Base-by-base conservation (phyloP, 2,797 vertebrate species). In the Silurus lanzhouensis region DNA sequence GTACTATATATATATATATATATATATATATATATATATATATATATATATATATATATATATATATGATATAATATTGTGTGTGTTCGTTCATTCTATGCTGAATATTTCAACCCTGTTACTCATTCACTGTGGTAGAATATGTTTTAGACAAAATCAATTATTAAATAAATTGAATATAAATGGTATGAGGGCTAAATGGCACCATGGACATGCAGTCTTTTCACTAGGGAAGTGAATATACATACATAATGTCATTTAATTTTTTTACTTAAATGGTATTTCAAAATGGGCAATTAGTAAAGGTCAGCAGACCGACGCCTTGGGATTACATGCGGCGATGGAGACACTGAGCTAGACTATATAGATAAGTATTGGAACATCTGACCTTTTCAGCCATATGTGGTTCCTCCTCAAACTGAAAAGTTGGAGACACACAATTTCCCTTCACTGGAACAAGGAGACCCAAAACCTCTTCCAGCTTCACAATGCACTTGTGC, bases 271-370 rank as follows among this genome's bases (percentile, higher is more conserved):
- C n/a, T 38, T 20, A 20, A 52, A 14, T 66, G 44, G 25, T 81
- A 66, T 66, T 81, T 81, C 2, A 52, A 55, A 81, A 81, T 27
- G 63, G n/a, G 44, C 46, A 55, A 31, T 55, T 66, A 81, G 52
- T 55, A 81, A 81, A 81, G 63, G 63, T 81, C 79, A 67, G 63
- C n/a, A 31, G 61, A 80, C 60, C 20, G 27, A 3, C 1, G 27
- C 19, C 31, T 48, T 25, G 78, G 19, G 22, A 66, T 48, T 52
- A 2, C 63, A 67, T 66, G 8, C 63, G 19, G 48, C 4, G 6
- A 61, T 64, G 31, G 6, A 79, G 58, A 63, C 20, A 63, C 13
- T 17, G 60, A 52, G 48, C 48, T 52, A 7, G 6, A 52, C 6
- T 52, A 2, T 52, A 52, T 52, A 4, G 48, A 52, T 52, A 10